A percentile compares a stretch with the other conserved stretches of the same genome.
These are phyloP conservation scores for Clitarchus hookeri DNA, from an alignment of 2,888 invertebrate genomes.

Conservation along the genomic window DNA sequence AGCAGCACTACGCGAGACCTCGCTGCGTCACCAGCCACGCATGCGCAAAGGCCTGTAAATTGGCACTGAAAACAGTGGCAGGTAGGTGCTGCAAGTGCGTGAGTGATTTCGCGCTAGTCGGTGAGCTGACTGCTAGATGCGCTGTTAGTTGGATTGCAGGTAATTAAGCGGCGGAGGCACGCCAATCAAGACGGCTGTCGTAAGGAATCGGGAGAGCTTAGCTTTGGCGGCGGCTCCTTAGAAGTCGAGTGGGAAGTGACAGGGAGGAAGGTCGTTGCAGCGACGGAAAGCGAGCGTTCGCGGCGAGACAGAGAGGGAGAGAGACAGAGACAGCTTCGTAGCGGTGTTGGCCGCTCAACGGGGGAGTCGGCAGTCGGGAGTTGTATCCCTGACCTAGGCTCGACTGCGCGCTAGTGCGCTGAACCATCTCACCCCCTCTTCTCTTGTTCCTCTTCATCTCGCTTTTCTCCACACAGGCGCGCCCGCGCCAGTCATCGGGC, in stretches of 20 bases:
- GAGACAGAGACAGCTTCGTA: not conserved
- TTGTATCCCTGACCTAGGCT: conserved; percentile 5
- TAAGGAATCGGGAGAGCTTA: too few relatives aligned
- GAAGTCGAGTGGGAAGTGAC: not conserved
- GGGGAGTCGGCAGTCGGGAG: not conserved
- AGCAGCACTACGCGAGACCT: too few relatives aligned
- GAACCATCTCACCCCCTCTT: not conserved
- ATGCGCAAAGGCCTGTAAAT: too few relatives aligned
- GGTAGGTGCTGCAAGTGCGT: too few relatives aligned
- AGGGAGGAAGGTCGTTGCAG: not conserved
- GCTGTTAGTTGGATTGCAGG: too few relatives aligned
- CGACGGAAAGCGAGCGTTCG: not conserved
- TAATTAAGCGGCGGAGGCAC: not conserved
- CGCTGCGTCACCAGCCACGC: too few relatives aligned
- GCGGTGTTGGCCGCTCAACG: not conserved
- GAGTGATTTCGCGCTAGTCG: too few relatives aligned
- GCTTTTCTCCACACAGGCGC: too few relatives aligned
- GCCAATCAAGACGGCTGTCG: not conserved
- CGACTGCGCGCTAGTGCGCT: not conserved
- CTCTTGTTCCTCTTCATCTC: not conserved
- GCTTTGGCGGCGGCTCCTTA: not conserved
- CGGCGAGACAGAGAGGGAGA: not conserved
- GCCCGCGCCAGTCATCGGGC: too few relatives aligned
- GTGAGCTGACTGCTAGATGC: too few relatives aligned
- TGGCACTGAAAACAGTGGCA: too few relatives aligned